Base-by-base conservation (phyloP, 1,140 invertebrate species). In the Holcopasites calliopsidis region DNA sequence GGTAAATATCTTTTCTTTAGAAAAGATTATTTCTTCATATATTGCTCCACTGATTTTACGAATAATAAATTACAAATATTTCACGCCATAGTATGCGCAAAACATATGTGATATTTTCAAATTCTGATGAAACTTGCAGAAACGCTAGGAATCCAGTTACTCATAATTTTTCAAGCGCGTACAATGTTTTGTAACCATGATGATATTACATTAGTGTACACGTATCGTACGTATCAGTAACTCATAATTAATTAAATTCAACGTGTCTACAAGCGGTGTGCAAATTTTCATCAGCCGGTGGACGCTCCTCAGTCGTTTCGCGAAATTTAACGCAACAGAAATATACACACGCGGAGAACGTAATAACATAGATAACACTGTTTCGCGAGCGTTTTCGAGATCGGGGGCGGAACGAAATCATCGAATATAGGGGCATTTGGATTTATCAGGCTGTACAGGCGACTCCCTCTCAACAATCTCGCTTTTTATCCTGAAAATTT, bases 401-500 rank as follows among this genome's bases (percentile, higher is more conserved):
- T 28, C 4, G 11, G 47, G 28, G 10, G n/a, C n/a, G 38, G 35
- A 50, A 26, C 23, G 49, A 26, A 28, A 44, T 31, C 35, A 50
- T 49, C 23, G 60, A 40, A 52, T 10, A 3, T 6, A 11, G 8
- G 38, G 8, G 58, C 35, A 40, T 38, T 38, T 38, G 26, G 60
- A 65, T 73, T 38, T 65, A 65, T 65, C 60, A 8, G 21, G 11
- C 16, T 23, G 33, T 26, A 35, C 33, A 61, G 21, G 42, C 40
- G 42, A 49, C 13, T 40, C 26, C 6, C 3, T 26, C 31, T 4
- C 31, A 38, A 26, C 62, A 80, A 80, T 60, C 65, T 69, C 62
- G 33, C 68, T 81, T 52, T 79, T 80, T 70, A 65, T 76, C 26
- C 60, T 52, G 65, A 47, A 76, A 80, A 81, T 80, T 57, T 42